Percentiles rank a stretch among this genome's conserved stretches.
phyloP scores from a whole-genome alignment of 2,888 invertebrate species.

The Acleris laterana region DNA sequence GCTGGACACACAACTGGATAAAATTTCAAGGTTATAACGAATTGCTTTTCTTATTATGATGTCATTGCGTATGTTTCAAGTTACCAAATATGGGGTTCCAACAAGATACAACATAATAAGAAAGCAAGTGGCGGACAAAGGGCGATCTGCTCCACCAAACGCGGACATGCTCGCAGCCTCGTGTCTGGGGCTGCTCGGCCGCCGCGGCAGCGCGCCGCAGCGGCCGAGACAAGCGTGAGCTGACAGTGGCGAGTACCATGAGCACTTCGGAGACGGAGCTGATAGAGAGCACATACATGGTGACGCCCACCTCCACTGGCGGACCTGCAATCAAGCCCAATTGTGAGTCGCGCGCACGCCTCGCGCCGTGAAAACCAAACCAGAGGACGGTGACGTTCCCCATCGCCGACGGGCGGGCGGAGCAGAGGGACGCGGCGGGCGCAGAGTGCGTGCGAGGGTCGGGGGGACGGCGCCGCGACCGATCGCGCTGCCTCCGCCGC shows the following conservation, averaged over 20 bases:
- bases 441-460: slow-evolving; percentile 55
- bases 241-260: slow-evolving; percentile 91
- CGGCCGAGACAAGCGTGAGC: slow-evolving; percentile 79
- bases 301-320: slow-evolving; percentile 98
- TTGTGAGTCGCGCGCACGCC: slow-evolving; percentile 71
- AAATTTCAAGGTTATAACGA: slow-evolving; percentile 65
- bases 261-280: slow-evolving; percentile 99
- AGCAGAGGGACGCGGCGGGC: slow-evolving; percentile 55
- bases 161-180: slow-evolving; percentile 83
- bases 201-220: slow-evolving; percentile 66
- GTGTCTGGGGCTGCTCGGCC: slow-evolving; percentile 84
- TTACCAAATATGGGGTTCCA: slow-evolving; percentile 31
- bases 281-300: slow-evolving; percentile 99
- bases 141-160: slow-evolving; percentile 79
- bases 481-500: slow-evolving; percentile 44
- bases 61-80: slow-evolving; percentile 44
- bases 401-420: slow-evolving; percentile 59
- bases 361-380: slow-evolving; percentile 77
- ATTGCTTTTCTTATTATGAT: slow-evolving; percentile 80
- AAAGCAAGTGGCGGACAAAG: slow-evolving; percentile 79
- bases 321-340: slow-evolving; percentile 92
- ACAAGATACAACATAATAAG: slow-evolving; percentile 68
- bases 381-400: slow-evolving; percentile 72
- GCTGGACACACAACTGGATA: slow-evolving; percentile 76
- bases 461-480: slow-evolving; percentile 36